phyloP scores from a whole-genome alignment of 2,888 invertebrate species.

The Ferdinandea cuprea region DNA sequence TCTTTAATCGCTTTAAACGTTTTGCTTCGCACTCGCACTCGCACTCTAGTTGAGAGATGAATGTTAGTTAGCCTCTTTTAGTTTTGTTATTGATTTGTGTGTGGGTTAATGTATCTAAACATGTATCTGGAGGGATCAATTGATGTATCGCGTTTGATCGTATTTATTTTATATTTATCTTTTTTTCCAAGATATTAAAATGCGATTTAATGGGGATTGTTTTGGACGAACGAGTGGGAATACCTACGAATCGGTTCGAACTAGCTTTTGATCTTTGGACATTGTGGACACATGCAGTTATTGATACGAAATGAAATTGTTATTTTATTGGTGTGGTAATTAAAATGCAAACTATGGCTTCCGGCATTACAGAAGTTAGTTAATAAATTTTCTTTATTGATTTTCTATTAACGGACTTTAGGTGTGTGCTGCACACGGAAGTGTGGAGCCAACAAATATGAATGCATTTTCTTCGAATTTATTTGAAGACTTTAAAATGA shows the following conservation, averaged over 20 bases:
- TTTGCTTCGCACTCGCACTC: slow-evolving; percentile 70
- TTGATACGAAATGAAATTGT: slow-evolving; percentile 52
- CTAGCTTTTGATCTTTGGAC: slow-evolving; percentile 57
- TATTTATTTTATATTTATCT: slow-evolving; percentile 71
- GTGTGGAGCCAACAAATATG: slow-evolving; percentile 25
- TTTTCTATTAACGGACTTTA: slow-evolving; percentile 44
- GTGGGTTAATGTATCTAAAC: slow-evolving; percentile 69
- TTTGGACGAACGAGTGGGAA: slow-evolving; percentile 28
- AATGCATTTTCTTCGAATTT: neutral
- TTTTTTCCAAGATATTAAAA: slow-evolving; percentile 66
- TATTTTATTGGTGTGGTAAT: slow-evolving; percentile 67
- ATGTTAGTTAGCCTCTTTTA: slow-evolving; percentile 55
- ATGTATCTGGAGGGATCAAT: slow-evolving; percentile 72
- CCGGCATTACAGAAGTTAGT: slow-evolving; percentile 61
- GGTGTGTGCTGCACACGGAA: slow-evolving; percentile 49
- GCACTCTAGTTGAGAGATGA: slow-evolving; percentile 48
- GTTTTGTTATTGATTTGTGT: slow-evolving; percentile 19
- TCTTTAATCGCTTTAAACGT: slow-evolving; percentile 74
- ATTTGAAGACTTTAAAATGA: no score
- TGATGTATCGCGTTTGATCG: slow-evolving; percentile 71
- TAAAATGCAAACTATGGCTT: slow-evolving; percentile 69
- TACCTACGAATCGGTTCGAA: neutral
- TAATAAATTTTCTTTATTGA: slow-evolving; percentile 53
- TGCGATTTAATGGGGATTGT: slow-evolving; percentile 66
- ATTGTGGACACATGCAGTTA: slow-evolving; percentile 40